Evolutionary conservation across 92 coral and sea anemone species (phyloP).

Genomic region (Chrysogorgia sp.): DNA sequence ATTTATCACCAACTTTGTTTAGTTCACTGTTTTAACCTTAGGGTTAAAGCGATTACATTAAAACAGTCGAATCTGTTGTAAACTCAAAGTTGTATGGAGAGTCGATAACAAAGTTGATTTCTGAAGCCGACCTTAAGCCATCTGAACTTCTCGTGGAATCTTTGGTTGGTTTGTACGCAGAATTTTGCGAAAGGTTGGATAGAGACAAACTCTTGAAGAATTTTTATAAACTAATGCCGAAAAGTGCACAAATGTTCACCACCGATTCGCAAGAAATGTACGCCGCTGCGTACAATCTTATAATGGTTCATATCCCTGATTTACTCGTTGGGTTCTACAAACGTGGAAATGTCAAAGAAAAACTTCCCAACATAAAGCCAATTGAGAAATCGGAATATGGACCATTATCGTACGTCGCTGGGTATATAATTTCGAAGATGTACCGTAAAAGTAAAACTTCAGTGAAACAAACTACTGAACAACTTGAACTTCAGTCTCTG

Average conservation of each 20-base stretch:
- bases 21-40: too few relatives aligned
- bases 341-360: constrained; percentile 24
- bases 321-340: constrained; percentile 3
- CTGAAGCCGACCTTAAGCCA: too few relatives aligned
- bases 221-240: background rate
- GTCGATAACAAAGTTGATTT: too few relatives aligned
- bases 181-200: too few relatives aligned
- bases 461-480: background rate
- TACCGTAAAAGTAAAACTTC: constrained; percentile 8
- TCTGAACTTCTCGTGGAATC: too few relatives aligned
- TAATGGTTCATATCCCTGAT: too few relatives aligned
- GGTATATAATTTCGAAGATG: constrained; percentile 1
- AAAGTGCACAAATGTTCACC: background rate
- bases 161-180: too few relatives aligned
- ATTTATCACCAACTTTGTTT: too few relatives aligned
- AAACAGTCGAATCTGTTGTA: constrained; percentile 3
- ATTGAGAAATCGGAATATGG: constrained; percentile 7
- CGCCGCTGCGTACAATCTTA: too few relatives aligned
- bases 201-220: too few relatives aligned
- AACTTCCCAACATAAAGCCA: constrained; percentile 10
- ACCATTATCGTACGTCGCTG: constrained; percentile 11
- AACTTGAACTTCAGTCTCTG: background rate
- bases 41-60: too few relatives aligned
- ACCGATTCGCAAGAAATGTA: background rate
- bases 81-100: too few relatives aligned